Percentiles rank a stretch among this genome's conserved stretches.
Evolutionary conservation across 2,888 invertebrate genomes (phyloP).

Genomic region (Drosophila nr. perissopoda): DNA sequence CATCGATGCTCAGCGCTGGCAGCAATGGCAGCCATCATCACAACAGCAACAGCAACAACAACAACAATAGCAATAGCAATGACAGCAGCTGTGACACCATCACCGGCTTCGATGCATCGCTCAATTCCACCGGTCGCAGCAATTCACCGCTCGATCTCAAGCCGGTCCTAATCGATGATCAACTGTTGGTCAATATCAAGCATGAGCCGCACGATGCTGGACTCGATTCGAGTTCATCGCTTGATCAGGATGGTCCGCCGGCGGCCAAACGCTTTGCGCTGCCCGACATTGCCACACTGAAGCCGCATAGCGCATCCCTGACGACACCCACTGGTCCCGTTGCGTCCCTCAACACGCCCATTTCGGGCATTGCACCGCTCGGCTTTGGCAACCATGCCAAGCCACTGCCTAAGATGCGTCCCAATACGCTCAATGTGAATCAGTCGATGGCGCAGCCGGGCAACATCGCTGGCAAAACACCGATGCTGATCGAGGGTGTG

Average conservation of each 20-base stretch:
- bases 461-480: slow-evolving; percentile 72
- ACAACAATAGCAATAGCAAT: slow-evolving; percentile 57
- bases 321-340: slow-evolving; percentile 79
- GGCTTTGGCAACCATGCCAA: slow-evolving; percentile 63
- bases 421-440: slow-evolving; percentile 89
- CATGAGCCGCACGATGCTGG: slow-evolving; percentile 77
- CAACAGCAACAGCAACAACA: slow-evolving; percentile 49
- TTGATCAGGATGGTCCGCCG: slow-evolving; percentile 82
- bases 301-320: slow-evolving; percentile 63
- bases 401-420: slow-evolving; percentile 87
- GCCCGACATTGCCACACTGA: slow-evolving; percentile 83
- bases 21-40: slow-evolving; percentile 49
- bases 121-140: slow-evolving; percentile 82
- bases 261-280: slow-evolving; percentile 81
- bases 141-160: slow-evolving; percentile 84
- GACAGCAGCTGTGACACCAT: slow-evolving; percentile 72
- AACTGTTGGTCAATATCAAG: slow-evolving; percentile 77
- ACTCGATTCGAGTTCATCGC: slow-evolving; percentile 78
- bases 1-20: slow-evolving; percentile 68
- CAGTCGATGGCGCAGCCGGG: slow-evolving; percentile 85
- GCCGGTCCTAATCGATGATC: slow-evolving; percentile 75
- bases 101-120: slow-evolving; percentile 75
- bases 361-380: slow-evolving; percentile 77
- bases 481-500: slow-evolving; percentile 90
- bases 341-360: slow-evolving; percentile 84